Conservation (phyloP, 2,888 invertebrate genomes). For the Eumacrocentrus americanus region DNA sequence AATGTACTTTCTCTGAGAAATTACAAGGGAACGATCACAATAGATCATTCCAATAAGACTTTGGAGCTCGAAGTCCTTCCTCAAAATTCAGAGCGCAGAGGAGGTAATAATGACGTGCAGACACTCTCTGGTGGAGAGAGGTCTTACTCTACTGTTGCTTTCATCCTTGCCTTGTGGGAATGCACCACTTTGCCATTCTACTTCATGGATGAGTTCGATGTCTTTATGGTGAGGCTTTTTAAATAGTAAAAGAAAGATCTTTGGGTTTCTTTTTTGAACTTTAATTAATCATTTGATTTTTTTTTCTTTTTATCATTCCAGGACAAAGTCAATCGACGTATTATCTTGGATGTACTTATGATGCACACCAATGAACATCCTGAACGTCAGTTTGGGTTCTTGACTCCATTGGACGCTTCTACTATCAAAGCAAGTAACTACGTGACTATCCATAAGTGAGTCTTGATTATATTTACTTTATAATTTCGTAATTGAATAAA, state of each 20-base stretch:
- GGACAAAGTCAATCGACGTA: conserved; percentile 84
- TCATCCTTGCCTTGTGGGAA: conserved; percentile 92
- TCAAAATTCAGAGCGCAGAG: conserved; percentile 61
- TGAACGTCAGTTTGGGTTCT: conserved; percentile 82
- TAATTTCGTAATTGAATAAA: too few species aligned
- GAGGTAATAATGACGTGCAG: conserved; percentile 64
- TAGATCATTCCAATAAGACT: conserved; percentile 62
- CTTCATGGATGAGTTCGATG: conserved; percentile 95
- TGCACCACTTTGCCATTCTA: conserved; percentile 91
- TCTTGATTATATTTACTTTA: too few species aligned
- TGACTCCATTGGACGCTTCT: conserved; percentile 84
- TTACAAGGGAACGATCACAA: conserved; percentile 68
- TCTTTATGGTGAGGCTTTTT: conserved; percentile 80
- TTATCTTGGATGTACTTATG: conserved; percentile 79
- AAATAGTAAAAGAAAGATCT: neutral
- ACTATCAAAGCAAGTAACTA: conserved; percentile 62
- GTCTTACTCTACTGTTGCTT: conserved; percentile 93
- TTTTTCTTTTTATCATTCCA: conserved; percentile 51
- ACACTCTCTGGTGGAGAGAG: conserved; percentile 95
- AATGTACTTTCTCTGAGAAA: conserved; percentile 66
- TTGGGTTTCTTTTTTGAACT: too few species aligned
- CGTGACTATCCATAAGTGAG: conserved; percentile 68
- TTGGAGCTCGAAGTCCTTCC: conserved; percentile 66
- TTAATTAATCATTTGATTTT: neutral
- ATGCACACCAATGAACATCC: conserved; percentile 73